Evolutionary conservation across 2,113 vertebrate species (phyloP).

Genomic region (Malaclemys terrapin): DNA sequence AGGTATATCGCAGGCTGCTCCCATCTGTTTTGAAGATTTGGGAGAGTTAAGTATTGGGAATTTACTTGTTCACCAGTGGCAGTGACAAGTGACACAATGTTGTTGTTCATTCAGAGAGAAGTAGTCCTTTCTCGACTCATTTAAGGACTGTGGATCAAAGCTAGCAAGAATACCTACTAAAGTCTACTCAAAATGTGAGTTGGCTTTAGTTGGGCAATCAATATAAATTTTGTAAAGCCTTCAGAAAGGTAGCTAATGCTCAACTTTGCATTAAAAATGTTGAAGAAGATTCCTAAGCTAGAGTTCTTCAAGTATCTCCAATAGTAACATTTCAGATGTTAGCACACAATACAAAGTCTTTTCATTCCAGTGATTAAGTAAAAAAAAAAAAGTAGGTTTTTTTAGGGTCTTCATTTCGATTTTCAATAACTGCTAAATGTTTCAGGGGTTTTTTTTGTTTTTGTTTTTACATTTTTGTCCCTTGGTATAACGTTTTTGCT

Average conservation of each 20-base stretch:
- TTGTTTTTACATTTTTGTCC: not conserved
- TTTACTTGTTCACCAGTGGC: not conserved
- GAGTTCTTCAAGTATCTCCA: not conserved
- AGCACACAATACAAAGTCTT: not conserved
- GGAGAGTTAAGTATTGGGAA: not conserved
- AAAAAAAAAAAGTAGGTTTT: not conserved
- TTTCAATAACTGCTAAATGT: not conserved
- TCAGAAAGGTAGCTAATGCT: not conserved
- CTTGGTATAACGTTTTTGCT: not conserved
- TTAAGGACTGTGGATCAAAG: not conserved
- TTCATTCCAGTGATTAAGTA: not conserved
- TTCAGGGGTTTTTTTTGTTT: not conserved
- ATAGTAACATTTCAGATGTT: not conserved
- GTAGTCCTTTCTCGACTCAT: not conserved
- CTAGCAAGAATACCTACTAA: not conserved
- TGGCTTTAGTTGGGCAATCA: not conserved
- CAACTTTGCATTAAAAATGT: not conserved
- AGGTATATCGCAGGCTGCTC: slow-evolving; percentile 1
- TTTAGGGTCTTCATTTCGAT: not conserved
- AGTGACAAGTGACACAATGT: not conserved
- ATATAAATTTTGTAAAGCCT: not conserved
- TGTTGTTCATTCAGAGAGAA: not conserved
- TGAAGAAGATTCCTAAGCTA: not conserved
- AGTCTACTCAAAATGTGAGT: not conserved
- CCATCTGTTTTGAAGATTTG: slow-evolving; percentile 26